Conservation (phyloP, 2,797 vertebrate species). For the Poeciliopsis paucimaculata region DNA sequence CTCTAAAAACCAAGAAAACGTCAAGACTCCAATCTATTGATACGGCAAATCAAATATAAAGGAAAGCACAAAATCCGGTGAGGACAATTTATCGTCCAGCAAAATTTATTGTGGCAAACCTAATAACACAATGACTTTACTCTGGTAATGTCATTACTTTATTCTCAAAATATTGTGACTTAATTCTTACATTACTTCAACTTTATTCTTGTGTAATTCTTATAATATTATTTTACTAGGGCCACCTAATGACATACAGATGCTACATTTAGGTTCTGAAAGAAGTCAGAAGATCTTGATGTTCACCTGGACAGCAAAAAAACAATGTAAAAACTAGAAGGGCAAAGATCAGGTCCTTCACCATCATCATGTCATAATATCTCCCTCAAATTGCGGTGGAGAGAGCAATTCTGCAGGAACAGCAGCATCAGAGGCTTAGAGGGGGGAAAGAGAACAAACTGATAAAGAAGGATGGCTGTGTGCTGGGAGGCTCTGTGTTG, state of each 20-base stretch:
- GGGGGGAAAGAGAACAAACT: background rate
- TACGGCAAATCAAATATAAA: too few relatives aligned
- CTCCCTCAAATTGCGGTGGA: background rate
- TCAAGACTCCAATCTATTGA: too few relatives aligned
- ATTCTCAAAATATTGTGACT: too few relatives aligned
- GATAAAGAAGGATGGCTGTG: constrained; percentile 9
- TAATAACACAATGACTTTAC: too few relatives aligned
- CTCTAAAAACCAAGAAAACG: too few relatives aligned
- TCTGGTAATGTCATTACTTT: too few relatives aligned
- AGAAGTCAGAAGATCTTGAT: background rate
- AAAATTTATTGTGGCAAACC: too few relatives aligned
- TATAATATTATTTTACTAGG: too few relatives aligned
- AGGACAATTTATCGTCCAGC: too few relatives aligned
- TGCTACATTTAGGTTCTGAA: background rate
- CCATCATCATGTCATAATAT: background rate
- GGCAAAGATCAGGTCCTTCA: background rate
- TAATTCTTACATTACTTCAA: too few relatives aligned
- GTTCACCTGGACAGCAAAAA: background rate
- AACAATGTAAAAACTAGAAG: background rate
- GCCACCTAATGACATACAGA: background rate
- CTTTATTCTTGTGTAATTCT: too few relatives aligned
- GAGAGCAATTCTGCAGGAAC: background rate
- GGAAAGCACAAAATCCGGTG: too few relatives aligned
- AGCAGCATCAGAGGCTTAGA: background rate
- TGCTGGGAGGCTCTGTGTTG: background rate